Percentiles rank a stretch among this genome's conserved stretches.
Evolutionary conservation across 2,797 vertebrate species (phyloP).

Genomic region (Nannoperca obscura): DNA sequence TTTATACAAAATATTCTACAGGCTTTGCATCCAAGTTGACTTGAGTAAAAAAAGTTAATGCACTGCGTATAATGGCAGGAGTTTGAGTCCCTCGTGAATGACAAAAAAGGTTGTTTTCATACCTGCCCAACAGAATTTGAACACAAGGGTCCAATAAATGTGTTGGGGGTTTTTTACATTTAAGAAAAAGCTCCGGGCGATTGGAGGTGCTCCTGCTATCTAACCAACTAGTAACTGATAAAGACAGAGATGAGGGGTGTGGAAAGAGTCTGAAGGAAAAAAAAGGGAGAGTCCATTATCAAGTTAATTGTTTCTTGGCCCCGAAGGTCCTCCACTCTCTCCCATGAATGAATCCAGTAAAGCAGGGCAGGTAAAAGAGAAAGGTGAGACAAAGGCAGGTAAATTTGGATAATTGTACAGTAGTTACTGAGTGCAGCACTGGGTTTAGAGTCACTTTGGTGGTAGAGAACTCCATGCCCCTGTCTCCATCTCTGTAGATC

Average conservation of each 20-base stretch:
- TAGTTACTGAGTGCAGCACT: constrained; percentile 28
- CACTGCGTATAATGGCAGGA: neutral
- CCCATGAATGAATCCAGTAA: constrained; percentile 39
- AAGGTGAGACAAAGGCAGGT: constrained; percentile 21
- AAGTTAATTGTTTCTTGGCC: constrained; percentile 82
- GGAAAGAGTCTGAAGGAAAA: constrained; percentile 41
- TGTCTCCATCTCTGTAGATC: no score
- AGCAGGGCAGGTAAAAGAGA: neutral
- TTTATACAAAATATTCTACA: neutral
- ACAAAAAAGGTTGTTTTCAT: constrained; percentile 3
- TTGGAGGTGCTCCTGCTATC: constrained; percentile 13
- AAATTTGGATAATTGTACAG: constrained; percentile 31
- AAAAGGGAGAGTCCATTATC: constrained; percentile 74
- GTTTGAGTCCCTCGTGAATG: neutral
- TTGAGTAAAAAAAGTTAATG: neutral
- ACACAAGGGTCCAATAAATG: neutral
- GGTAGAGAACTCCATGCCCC: neutral
- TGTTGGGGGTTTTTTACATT: constrained; percentile 1
- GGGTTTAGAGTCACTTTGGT: constrained; percentile 17
- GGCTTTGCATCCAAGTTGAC: neutral
- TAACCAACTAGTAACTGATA: constrained; percentile 34
- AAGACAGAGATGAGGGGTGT: constrained; percentile 16
- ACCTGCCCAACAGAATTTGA: constrained; percentile 2
- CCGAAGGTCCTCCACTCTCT: constrained; percentile 66
- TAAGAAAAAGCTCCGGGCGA: neutral